Base-by-base conservation (phyloP, 2,113 vertebrate species). In the Passer montanus region DNA sequence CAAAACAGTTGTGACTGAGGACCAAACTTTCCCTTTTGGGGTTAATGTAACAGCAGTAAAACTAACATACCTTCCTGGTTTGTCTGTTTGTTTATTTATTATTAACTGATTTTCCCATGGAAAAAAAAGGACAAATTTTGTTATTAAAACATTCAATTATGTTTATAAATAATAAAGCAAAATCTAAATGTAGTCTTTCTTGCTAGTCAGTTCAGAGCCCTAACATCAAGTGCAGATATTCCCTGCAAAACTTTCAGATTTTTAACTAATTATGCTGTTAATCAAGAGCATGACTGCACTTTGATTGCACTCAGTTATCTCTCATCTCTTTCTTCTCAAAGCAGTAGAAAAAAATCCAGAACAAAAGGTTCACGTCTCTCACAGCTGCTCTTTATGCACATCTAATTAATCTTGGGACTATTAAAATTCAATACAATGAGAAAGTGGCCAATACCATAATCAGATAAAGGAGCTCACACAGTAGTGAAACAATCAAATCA, bases 401-500 rank as follows among this genome's bases (percentile, higher is more conserved):
- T 90, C 75, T 90, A 73, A 90, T 95, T 95, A 96, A 95, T 88
- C 80, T 91, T 68, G 64, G 62, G 81, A 85, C 70, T 70, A 95
- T 88, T 95, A 93, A 89, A 91, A 95, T 92, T 86, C 91, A 74
- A 83, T 96, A 83, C 84, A 91, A 89, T 87, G 64, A 76, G 67
- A 76, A 72, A 89, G 21, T 58, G 84, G 91, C 94, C 96, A 95
- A 95, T 96, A 92, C 28, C 30, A 33, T 81, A 91, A 47, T 96
- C 87, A 96, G 62, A 92, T 93, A 92, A 97, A 92, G 0, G 47
- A 81, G 49, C 93, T 95, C 92, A 90, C 73, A 50, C 50, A 80
- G 86, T 33, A 69, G 50, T 93, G 53, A 94, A 82, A 95, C 84
- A 95, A 94, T 95, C 78, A 91, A 93, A 95, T 96, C 90, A 96